These are phyloP conservation scores for Atethmia centrago DNA, from an alignment of 2,888 invertebrate genomes.

Conservation along the genomic window DNA sequence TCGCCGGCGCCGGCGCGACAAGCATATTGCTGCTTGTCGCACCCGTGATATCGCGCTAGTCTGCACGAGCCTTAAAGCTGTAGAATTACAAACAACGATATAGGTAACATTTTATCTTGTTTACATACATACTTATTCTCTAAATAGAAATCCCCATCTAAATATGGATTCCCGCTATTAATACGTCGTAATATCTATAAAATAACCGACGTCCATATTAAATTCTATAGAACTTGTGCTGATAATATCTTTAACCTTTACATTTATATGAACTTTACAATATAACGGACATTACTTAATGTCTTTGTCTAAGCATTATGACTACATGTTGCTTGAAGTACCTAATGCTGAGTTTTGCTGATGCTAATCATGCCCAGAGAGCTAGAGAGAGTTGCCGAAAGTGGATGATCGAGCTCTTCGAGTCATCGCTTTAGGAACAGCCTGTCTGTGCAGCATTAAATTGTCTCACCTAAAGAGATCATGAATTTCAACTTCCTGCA, in stretches of 20 bases:
- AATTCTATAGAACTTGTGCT: constrained; percentile 37
- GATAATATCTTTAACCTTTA: constrained; percentile 59
- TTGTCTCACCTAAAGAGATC: background rate
- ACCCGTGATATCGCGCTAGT: too few species aligned
- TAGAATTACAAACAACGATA: background rate
- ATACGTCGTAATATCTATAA: constrained; percentile 11
- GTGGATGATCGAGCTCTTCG: too few species aligned
- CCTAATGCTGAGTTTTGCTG: background rate
- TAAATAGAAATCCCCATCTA: background rate
- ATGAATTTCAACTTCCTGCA: background rate
- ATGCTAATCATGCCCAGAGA: background rate
- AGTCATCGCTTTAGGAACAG: background rate
- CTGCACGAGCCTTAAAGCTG: too few species aligned
- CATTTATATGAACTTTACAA: constrained; percentile 54
- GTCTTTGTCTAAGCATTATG: constrained; percentile 17
- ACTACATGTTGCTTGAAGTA: constrained; percentile 10
- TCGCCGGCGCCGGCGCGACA: too few species aligned
- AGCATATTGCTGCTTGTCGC: too few species aligned
- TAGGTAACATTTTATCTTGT: background rate
- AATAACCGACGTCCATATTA: constrained; percentile 9
- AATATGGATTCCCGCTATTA: background rate
- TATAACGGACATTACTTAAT: constrained; percentile 25
- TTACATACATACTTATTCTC: background rate
- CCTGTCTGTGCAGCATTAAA: background rate
- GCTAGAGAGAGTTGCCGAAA: background rate